Base-by-base conservation (phyloP, 2,888 invertebrate species). In the Dysmachus trigonus region DNA sequence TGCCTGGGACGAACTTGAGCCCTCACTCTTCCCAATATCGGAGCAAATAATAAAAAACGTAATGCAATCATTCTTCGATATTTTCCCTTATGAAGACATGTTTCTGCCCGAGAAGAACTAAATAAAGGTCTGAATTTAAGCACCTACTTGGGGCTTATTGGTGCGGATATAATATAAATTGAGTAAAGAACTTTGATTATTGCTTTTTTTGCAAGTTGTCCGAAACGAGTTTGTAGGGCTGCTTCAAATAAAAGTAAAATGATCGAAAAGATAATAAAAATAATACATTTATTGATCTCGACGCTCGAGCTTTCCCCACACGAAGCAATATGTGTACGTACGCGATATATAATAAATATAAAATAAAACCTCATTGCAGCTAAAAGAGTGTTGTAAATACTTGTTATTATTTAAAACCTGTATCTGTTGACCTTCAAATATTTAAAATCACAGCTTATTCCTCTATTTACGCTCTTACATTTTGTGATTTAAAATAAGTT, bases 1-100 rank as follows among this genome's bases (percentile, higher is more conserved):
- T 1, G 93, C 94, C 0, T 94, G 94, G 91, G 93, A 93, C 22
- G 84, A 72, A 30, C 35, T 83, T 7, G 47, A 31, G 15, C 83
- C 83, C 47, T n/a, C 79, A 31, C 13, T 79, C n/a, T 51, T 35
- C 8, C 47, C 31, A 51, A 51, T 79, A 51, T 31, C 31, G 31
- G 79, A 79, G 27, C 15, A 27, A 13, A 30, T 79, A 2, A 15
- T 79, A 30, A 79, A 30, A 33, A 33, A n/a, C 30, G 51, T 35
- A 31, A 15, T 47, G 51, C 47, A 79, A 15, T 4, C n/a, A n/a
- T 51, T 79, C 51, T 79, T 79, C n/a, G 47, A 41, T 27, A 47
- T n/a, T 18, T 51, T 47, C 7, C 35, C 79, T 5, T 79, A 79
- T 33, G 79, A 79, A n/a, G 79, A 79, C 6, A 47, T 79, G 8